Evolutionary conservation across 2,888 invertebrate species (phyloP), one percentile per base, ranked within the genome.

Genomic region (Drosophila formosana): DNA sequence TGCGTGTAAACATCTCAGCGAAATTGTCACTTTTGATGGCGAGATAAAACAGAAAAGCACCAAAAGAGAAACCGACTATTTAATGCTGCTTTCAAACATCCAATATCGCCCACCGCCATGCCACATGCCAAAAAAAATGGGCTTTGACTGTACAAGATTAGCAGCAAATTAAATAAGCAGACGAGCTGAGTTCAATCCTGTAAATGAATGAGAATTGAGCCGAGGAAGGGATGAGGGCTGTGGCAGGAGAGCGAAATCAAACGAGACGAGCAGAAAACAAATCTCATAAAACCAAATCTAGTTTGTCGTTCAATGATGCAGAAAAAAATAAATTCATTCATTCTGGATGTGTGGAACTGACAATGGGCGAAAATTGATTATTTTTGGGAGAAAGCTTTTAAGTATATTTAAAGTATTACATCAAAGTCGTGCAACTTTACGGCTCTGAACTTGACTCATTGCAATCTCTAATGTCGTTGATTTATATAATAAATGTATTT

Each of bases 161-260:
- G 88, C 88, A 84, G 89, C 88, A 89, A 89, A 87, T 83, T 83
- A 83, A 88, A 88, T 88, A 82, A 88, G 88, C 85, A 71, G 82
- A 75, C 81, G 78, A 69, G 28, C 66, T 55, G 49, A 60, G 66
- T 65, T 62, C 47, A 76, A 84, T 66, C 28, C 68, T 58, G 41
- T 57, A 74, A 88, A 74, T 75, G 72, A 81, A 75, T 62, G 66
- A 53, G 65, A 75, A 62, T 68, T 13, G 49, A 43, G 41, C 30
- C n/a, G 34, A 41, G 39, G 11, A 18, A 18, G 5, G 26, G 34
- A 25, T 23, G 23, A 23, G 5, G 13, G 3, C 13, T 11, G 50
- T 8, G 7, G 9, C 18, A 23, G 13, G 41, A 51, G 53, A 34
- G 52, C 26, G 52, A 68, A 66, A 66, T 56, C 67, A 64, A 79